Evolutionary conservation across 2,797 vertebrate species (phyloP), one percentile per base, ranked within the genome.

Genomic region (Allobates femoralis): DNA sequence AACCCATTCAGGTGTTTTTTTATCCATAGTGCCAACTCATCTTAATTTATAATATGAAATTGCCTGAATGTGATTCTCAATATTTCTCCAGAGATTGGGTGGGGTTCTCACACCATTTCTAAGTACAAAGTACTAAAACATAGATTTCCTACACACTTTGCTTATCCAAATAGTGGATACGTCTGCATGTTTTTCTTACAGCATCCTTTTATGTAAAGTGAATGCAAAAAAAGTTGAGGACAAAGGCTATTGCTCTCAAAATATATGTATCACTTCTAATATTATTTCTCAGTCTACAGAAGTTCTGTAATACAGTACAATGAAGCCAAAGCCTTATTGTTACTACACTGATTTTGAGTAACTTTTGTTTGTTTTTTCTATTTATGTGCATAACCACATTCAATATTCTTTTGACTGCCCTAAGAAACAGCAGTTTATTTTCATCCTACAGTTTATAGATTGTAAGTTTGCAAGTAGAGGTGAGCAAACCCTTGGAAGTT

Each of bases 51-150:
- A 21, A 74, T 50, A 74, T 16, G 1, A 23, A 73, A 73, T 73
- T 73, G 37, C 37, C 34, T 69, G 23, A 32, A 37, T 37, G 67
- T 10, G 34, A 69, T 21, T 71, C 37, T 71, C 12, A 11, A 50
- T 73, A 73, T 73, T 46, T 73, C 69, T 73, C 32, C 69, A 26
- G 23, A 12, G 23, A 7, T 73, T 73, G 69, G 69, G 69, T 73
- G 69, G 21, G 41, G 69, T 26, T n/a, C 69, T 21, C 3, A 37
- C 37, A n/a, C 37, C 3, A 23, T 46, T 46, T 73, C 69, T 37
- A 73, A 73, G 37, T 26, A 50, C 69, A 26, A 73, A 26, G 41
- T 23, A 26, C 14, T 73, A 46, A 50, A 73, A 26, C n/a, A 73
- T 15, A 12, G 12, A 46, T 73, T 73, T 73, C 46, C 37, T 41